These are phyloP conservation scores for Anthopleura sola DNA, from an alignment of 64 coral and sea anemone species.

Conservation along the genomic window DNA sequence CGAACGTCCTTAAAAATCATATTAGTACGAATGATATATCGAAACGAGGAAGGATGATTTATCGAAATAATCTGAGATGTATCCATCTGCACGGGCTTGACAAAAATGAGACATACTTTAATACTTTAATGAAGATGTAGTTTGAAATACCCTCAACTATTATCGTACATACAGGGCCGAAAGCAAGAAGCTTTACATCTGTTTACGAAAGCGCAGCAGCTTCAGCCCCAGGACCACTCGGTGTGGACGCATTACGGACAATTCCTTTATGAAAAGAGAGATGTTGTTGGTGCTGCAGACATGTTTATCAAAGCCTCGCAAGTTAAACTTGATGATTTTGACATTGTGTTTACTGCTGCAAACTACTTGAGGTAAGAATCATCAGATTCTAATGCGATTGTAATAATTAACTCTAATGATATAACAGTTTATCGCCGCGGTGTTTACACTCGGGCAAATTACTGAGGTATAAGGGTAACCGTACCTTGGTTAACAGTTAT, in stretches of 20 bases:
- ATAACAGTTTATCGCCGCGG: no score
- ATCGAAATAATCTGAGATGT: no score
- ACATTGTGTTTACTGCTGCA: conserved; percentile 58
- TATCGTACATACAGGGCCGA: not conserved
- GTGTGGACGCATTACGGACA: conserved; percentile 65
- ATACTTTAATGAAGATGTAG: no score
- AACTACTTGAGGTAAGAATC: conserved; percentile 37
- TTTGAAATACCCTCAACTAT: not conserved
- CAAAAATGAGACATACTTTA: no score
- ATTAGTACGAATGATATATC: no score
- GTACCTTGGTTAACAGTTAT: no score
- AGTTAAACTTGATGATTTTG: conserved; percentile 49
- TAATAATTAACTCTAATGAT: no score
- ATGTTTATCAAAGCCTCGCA: conserved; percentile 53
- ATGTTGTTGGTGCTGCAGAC: conserved; percentile 21
- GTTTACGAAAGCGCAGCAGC: conserved; percentile 39
- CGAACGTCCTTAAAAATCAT: no score
- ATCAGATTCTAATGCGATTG: not conserved
- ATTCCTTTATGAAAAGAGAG: conserved; percentile 40
- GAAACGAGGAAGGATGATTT: no score
- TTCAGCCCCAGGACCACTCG: conserved; percentile 29
- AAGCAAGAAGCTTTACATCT: conserved; percentile 20
- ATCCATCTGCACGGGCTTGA: no score
- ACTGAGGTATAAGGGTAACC: no score
- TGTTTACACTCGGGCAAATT: no score